Conservation (phyloP, 1,140 invertebrate species). For the Conopomorpha cramerella region DNA sequence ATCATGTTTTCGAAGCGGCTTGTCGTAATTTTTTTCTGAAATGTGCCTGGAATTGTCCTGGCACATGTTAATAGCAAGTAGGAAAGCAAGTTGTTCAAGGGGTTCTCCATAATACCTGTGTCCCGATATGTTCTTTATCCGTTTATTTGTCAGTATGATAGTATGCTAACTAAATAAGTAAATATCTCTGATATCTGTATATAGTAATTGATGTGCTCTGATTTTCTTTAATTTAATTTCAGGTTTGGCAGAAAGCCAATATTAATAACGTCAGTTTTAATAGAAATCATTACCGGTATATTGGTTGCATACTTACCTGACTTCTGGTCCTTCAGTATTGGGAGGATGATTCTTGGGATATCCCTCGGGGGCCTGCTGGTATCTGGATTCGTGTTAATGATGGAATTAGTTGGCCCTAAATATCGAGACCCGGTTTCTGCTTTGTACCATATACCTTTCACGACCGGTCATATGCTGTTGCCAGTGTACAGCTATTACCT, state of each 20-base stretch:
- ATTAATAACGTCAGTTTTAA: constrained; percentile 49
- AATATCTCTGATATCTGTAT: too few relatives aligned
- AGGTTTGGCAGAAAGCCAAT: constrained; percentile 62
- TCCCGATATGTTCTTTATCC: too few relatives aligned
- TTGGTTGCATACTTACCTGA: constrained; percentile 63
- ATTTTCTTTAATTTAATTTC: too few relatives aligned
- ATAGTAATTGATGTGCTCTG: too few relatives aligned
- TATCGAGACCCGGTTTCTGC: constrained; percentile 65
- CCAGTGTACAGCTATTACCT: constrained; percentile 61
- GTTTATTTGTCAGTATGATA: too few relatives aligned
- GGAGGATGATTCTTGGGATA: constrained; percentile 65
- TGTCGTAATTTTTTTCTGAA: too few relatives aligned
- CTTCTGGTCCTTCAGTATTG: constrained; percentile 65
- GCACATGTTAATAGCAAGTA: too few relatives aligned
- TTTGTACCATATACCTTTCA: constrained; percentile 64
- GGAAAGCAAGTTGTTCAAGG: too few relatives aligned
- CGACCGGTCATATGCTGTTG: constrained; percentile 57
- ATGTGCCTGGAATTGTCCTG: too few relatives aligned
- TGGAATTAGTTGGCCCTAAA: constrained; percentile 50
- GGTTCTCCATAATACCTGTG: too few relatives aligned
- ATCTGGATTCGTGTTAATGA: constrained; percentile 62
- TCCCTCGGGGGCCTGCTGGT: constrained; percentile 66
- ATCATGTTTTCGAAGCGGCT: too few relatives aligned
- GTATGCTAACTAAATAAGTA: too few relatives aligned
- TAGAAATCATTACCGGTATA: constrained; percentile 59